Evolutionary conservation across 1,140 invertebrate species (phyloP), one percentile per base, ranked within the genome.

Genomic region (Phymorhynchus buccinoides): DNA sequence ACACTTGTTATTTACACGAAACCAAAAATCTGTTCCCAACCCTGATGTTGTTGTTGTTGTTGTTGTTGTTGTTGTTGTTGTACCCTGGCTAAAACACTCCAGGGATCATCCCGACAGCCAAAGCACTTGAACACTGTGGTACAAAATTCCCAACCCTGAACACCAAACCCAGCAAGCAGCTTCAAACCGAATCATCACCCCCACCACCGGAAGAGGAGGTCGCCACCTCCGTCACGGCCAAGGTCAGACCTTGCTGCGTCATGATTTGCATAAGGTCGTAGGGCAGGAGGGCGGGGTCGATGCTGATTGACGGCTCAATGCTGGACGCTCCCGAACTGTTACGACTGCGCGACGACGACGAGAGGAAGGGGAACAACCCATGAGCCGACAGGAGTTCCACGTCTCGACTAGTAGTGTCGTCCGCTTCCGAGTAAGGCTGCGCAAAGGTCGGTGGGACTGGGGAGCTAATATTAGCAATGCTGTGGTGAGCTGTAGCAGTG

Each of bases 271-370:
- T 83, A 27, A 83, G 56, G 62, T 83, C 81, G 1, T 41, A 68
- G 39, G 56, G 66, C 37, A 83, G 66, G 27, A 39, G 35, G 66
- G 81, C 66, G 3, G 81, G 62, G 80, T 81, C 80, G 27, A 81
- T 81, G 56, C 62, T 83, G 62, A 83, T 83, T 37, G 81, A 73
- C 6, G 81, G 81, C 81, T 83, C 81, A 56, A 83, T 83, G 66
- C 81, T 83, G 35, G 81, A 83, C 14, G 81, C 81, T 3, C 81
- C 81, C n/a, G 81, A 83, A 37, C 81, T 83, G 62, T 83, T 83
- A 16, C 81, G 37, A 22, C 81, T 83, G 37, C 81, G 81, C 22
- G 81, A 83, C 0, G 81, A 71, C 18, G 81, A 39, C 39, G 81
- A 83, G 4, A 83, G 9, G 62, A 68, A 68, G 41, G 56, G 81